Percentiles rank a stretch among this genome's conserved stretches.
Evolutionary conservation across 1,140 invertebrate species (phyloP).

Genomic region (Tetragonula clypearis): DNA sequence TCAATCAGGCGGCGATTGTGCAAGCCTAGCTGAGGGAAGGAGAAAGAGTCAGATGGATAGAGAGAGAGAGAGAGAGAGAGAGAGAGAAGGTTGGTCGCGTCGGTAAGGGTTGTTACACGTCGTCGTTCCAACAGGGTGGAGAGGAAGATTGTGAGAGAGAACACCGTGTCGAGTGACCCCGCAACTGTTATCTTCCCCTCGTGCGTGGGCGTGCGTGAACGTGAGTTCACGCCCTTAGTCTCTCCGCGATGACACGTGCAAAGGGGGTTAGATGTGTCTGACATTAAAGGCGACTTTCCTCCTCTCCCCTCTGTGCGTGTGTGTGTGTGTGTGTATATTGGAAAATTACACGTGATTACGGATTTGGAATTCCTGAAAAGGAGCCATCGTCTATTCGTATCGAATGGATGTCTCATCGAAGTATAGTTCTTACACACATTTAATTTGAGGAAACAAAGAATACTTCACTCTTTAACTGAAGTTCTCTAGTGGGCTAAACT

Average conservation of each 20-base stretch:
- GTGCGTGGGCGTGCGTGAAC: slow-evolving; percentile 72
- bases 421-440: too few species aligned
- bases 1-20: slow-evolving; percentile 81
- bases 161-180: slow-evolving; percentile 73
- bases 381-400: background rate
- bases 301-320: background rate
- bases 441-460: too few species aligned
- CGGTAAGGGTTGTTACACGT: slow-evolving; percentile 77
- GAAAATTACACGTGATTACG: background rate
- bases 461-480: too few species aligned
- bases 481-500: too few species aligned
- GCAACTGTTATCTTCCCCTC: slow-evolving; percentile 73
- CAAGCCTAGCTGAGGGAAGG: slow-evolving; percentile 75
- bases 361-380: background rate
- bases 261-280: slow-evolving; percentile 51
- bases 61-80: slow-evolving; percentile 50
- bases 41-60: background rate
- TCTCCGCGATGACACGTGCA: slow-evolving; percentile 42
- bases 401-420: background rate
- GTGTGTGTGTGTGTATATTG: too few species aligned
- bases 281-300: slow-evolving; percentile 49
- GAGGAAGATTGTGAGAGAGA: slow-evolving; percentile 64
- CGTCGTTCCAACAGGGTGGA: slow-evolving; percentile 38
- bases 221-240: slow-evolving; percentile 64
- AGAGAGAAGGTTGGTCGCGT: slow-evolving; percentile 60